Base-by-base conservation (phyloP, 2,113 vertebrate genomes). In the Corythornis madagascariensis region DNA sequence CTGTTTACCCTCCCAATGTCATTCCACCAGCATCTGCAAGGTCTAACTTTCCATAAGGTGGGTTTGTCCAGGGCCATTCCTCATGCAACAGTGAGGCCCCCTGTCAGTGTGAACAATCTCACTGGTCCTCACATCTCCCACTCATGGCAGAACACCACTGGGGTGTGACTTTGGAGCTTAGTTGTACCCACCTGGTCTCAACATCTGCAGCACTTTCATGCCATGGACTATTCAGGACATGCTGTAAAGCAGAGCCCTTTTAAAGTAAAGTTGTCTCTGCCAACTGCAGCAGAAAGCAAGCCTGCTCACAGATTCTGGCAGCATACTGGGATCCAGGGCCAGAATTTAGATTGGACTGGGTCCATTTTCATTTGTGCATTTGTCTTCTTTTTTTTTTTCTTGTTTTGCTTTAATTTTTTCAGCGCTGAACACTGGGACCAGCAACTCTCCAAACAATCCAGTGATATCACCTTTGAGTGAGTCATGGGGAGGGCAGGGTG, bases 401-500 rank as follows among this genome's bases (percentile, higher is more conserved):
- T 86, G 66, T 81, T 91, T 90, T 94, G 57, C 57, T 82, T 66
- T 43, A 59, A 40, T 60, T 75, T 86, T 75, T 50, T 57, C 66
- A 69, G 82, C 0, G 0, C 60, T 77, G 77, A 80, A 66, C 35
- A 1, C 53, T 75, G 73, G 40, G 67, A 56, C 83, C 76, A 91
- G 59, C 83, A 93, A n/a, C 43, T 70, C 72, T 76, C 48, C 7
- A 13, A 93, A 91, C 83, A 94, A 81, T 26, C 65, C 75, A 67
- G 92, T 93, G 93, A 94, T 93, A 90, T 90, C 92, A 92, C 90
- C 92, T 93, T 91, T 11, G 4, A 89, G 53, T 92, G 89, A 95
- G 73, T 95, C 94, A 96, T 70, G 40, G 85, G 88, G 93, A 94
- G 74, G 84, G 78, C 85, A 91, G 94, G 90, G 93, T 92, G 88